Base-by-base conservation (phyloP, 2,888 invertebrate species). In the Ischnus inquisitorius region DNA sequence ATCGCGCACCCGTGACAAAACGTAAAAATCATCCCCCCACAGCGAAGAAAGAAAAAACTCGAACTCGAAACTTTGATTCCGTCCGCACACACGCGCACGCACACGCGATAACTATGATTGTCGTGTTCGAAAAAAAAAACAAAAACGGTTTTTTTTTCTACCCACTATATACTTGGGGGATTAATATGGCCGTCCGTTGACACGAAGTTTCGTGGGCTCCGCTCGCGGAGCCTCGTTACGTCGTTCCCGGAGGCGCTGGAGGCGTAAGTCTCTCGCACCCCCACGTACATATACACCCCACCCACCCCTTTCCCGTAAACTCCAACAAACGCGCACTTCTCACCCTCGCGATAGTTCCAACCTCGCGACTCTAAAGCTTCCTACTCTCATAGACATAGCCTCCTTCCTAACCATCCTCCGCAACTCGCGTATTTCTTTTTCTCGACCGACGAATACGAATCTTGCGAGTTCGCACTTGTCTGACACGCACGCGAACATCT, bases 111-210 rank as follows among this genome's bases (percentile, higher is more conserved):
- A 46, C 22, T 34, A 54, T 54, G 12, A n/a, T 25, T 25, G 10
- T 48, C 51, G 41, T 8, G 60, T 34, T 34, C n/a, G 34, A 54
- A 16, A 51, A n/a, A 57, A 19, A 54, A 65, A 12, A 54, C 41
- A n/a, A n/a, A n/a, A n/a, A n/a, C n/a, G 65, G 74, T 14, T 41
- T 39, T 57, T 82, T 65, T 83, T 84, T 79, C 69, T 72, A 80
- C 28, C 64, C 75, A 19, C 75, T 51, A 25, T 60, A 60, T 25
- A 83, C 85, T 79, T 87, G 83, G 86, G 88, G 86, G 87, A 87
- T 89, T 88, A 89, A 88, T 87, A 90, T 89, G 90, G 89, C 90
- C 87, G 90, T 88, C 88, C 88, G 86, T 87, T 85, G 86, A 85
- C 86, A 85, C 82, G 86, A 85, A 85, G 81, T 85, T 84, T 86